A percentile compares a stretch with the other conserved stretches of the same genome.
These are phyloP conservation scores for Cremastinae sp. DNA, from an alignment of 2,888 invertebrate genomes.

Conservation along the genomic window DNA sequence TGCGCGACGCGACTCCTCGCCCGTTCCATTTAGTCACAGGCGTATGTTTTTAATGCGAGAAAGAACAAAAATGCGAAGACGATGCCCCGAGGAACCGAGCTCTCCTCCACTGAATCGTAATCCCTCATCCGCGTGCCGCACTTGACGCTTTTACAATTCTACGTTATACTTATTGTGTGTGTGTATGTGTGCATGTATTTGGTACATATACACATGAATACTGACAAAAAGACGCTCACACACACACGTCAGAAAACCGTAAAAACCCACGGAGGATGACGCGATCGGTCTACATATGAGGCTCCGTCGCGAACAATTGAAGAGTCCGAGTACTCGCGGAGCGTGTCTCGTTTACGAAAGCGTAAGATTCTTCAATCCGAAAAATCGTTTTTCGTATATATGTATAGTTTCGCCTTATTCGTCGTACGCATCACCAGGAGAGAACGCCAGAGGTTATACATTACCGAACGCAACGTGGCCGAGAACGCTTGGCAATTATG, in stretches of 20 bases:
- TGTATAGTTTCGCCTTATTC: conserved; percentile 43
- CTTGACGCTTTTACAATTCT: conserved; percentile 53
- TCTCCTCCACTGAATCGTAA: conserved; percentile 55
- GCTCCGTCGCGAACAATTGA: conserved; percentile 17
- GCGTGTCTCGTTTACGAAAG: conserved; percentile 55
- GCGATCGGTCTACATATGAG: conserved; percentile 41
- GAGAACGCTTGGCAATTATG: no score
- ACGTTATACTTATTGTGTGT: background rate
- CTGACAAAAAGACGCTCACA: background rate
- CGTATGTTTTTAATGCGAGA: conserved; percentile 33
- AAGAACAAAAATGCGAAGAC: conserved; percentile 38
- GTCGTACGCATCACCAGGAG: conserved; percentile 36
- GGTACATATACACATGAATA: background rate
- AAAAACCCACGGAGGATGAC: conserved; percentile 37
- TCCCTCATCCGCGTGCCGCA: conserved; percentile 55
- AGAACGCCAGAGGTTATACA: conserved; percentile 4
- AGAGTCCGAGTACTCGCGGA: conserved; percentile 15
- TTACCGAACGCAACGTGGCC: conserved; percentile 16
- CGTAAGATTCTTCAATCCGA: conserved; percentile 15
- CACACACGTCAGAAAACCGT: no score
- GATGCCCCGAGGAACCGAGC: background rate
- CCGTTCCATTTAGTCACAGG: conserved; percentile 55
- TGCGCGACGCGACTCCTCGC: conserved; percentile 50
- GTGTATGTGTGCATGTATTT: background rate
- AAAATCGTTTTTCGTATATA: conserved; percentile 40